A percentile compares a stretch with the other conserved stretches of the same genome.
phyloP scores from a whole-genome alignment of 2,888 invertebrate genomes.

The Lepidocyrtoides sp. region DNA sequence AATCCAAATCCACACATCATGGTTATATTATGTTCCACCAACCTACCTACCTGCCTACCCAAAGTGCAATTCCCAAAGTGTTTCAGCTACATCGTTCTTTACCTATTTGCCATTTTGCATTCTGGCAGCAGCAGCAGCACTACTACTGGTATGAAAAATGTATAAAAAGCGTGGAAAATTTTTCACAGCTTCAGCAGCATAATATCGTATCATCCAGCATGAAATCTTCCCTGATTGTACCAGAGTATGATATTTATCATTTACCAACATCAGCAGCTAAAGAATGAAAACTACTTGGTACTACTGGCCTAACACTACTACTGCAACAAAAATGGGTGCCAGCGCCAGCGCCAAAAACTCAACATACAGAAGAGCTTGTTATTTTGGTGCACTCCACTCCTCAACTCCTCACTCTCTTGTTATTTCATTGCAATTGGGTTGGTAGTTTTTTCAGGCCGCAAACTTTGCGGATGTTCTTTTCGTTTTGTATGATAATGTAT shows the following conservation, averaged over 20 bases:
- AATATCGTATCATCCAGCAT: slow-evolving; percentile 30
- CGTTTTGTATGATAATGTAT: neutral
- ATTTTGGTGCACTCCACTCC: neutral
- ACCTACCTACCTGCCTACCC: too few relatives aligned
- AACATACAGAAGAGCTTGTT: too few relatives aligned
- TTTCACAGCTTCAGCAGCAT: neutral
- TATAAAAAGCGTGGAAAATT: slow-evolving; percentile 3
- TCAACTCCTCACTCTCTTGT: neutral
- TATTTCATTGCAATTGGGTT: neutral
- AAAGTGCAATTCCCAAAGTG: neutral
- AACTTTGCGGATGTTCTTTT: slow-evolving; percentile 56
- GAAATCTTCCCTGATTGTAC: slow-evolving; percentile 10
- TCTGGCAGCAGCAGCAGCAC: too few relatives aligned
- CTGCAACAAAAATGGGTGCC: neutral
- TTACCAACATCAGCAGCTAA: neutral
- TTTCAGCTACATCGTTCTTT: neutral
- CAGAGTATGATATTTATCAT: neutral
- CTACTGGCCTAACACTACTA: neutral
- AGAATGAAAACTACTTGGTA: neutral
- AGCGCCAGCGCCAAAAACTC: neutral
- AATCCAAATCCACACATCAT: neutral
- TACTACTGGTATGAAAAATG: neutral
- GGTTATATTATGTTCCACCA: too few relatives aligned
- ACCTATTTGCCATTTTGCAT: neutral
- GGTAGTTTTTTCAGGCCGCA: slow-evolving; percentile 34